Percentiles rank a stretch among this genome's conserved stretches.
Evolutionary conservation across 1,140 invertebrate species (phyloP).

Genomic region (Pectinophora gossypiella): DNA sequence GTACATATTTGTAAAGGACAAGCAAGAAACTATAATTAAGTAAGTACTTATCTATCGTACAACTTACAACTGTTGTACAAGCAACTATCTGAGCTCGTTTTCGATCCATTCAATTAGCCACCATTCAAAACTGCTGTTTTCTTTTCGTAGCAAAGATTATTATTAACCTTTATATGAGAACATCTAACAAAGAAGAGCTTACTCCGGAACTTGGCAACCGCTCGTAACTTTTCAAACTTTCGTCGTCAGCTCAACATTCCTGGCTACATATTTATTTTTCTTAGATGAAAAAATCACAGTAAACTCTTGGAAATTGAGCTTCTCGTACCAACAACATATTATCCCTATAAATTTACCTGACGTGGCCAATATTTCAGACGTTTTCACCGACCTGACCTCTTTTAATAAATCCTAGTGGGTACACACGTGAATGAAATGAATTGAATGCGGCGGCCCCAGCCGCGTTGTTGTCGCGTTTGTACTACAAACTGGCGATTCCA

Average conservation of each 20-base stretch:
- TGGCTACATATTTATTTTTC: conserved; percentile 22
- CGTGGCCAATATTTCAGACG: conserved; percentile 66
- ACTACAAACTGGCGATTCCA: background rate
- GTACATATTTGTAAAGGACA: too few relatives aligned
- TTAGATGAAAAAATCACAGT: conserved; percentile 53
- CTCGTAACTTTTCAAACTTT: background rate
- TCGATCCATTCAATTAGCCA: too few relatives aligned
- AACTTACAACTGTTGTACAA: too few relatives aligned
- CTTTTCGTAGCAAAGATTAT: background rate
- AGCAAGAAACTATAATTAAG: too few relatives aligned
- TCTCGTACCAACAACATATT: conserved; percentile 61
- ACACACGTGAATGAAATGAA: background rate
- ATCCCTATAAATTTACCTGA: conserved; percentile 70
- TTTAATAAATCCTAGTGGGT: conserved; percentile 56
- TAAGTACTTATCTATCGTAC: too few relatives aligned
- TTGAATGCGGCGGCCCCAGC: background rate
- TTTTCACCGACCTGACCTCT: conserved; percentile 63
- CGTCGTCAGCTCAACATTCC: background rate
- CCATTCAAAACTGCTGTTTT: too few relatives aligned
- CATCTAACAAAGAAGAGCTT: background rate
- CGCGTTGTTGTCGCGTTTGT: background rate
- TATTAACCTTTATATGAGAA: background rate
- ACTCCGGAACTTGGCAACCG: background rate
- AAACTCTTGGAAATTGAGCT: conserved; percentile 49
- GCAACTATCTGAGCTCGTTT: too few relatives aligned